Conservation (phyloP, 2,797 vertebrate genomes). For the Tangara arthus region DNA sequence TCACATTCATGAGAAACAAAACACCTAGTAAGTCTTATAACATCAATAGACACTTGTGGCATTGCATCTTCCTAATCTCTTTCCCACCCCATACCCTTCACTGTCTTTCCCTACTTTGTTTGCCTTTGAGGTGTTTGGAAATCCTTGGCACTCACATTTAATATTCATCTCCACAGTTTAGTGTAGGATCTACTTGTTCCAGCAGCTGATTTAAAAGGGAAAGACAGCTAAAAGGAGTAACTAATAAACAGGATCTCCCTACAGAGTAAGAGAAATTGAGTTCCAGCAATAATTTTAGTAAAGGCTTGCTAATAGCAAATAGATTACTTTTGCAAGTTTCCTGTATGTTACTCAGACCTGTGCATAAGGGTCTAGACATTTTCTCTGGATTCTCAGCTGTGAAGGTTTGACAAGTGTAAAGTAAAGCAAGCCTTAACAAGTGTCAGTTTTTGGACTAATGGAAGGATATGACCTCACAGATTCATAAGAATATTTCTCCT, state of each 20-base stretch:
- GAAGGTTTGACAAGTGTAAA: not conserved
- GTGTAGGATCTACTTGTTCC: not conserved
- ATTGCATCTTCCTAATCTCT: not conserved
- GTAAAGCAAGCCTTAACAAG: not conserved
- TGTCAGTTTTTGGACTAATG: not conserved
- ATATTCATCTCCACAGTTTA: not conserved
- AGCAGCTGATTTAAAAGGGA: not conserved
- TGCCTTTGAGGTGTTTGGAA: not conserved
- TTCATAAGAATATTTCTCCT: not conserved
- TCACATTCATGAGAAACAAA: slow-evolving; percentile 16
- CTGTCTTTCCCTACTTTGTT: not conserved
- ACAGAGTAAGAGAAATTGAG: not conserved
- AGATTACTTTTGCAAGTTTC: not conserved
- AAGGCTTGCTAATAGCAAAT: not conserved
- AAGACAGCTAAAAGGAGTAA: not conserved
- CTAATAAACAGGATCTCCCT: not conserved
- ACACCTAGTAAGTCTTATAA: not conserved
- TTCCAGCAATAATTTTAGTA: not conserved
- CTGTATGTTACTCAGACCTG: not conserved
- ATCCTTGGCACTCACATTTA: not conserved
- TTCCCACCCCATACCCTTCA: not conserved
- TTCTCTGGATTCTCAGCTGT: not conserved
- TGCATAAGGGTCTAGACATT: not conserved
- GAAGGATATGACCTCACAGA: not conserved
- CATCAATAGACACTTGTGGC: not conserved